These are phyloP conservation scores for Lepus oiostolus DNA, from an alignment of 2,797 vertebrate genomes.

Conservation along the genomic window DNA sequence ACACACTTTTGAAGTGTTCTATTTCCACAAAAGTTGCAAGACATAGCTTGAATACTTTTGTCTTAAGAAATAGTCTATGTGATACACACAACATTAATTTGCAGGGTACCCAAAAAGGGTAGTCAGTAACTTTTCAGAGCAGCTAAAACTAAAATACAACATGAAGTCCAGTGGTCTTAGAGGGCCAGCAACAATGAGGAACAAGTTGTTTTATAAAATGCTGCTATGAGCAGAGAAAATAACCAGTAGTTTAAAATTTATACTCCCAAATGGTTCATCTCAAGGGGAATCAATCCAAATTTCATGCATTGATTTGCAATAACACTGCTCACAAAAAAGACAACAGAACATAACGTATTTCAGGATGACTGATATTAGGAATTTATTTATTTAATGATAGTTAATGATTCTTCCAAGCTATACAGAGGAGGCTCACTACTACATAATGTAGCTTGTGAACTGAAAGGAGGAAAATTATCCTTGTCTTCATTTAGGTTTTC, in stretches of 20 bases:
- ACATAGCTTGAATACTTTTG: not conserved
- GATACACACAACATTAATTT: not conserved
- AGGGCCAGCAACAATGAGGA: not conserved
- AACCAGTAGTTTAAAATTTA: not conserved
- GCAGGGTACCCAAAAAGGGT: not conserved
- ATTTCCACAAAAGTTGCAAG: slow-evolving; percentile 54
- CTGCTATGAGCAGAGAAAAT: not conserved
- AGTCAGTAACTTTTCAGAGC: not conserved
- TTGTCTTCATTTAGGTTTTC: not conserved
- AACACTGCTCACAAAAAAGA: slow-evolving; percentile 44
- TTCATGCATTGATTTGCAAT: slow-evolving; percentile 3
- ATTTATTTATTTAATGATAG: slow-evolving; percentile 63
- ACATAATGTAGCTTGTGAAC: not conserved
- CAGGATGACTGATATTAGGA: slow-evolving; percentile 14
- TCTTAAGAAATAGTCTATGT: not conserved
- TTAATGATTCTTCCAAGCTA: slow-evolving; percentile 41
- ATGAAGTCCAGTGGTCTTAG: not conserved
- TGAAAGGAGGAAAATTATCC: not conserved
- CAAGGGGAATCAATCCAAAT: slow-evolving; percentile 51
- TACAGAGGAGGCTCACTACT: not conserved
- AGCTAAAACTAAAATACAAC: not conserved
- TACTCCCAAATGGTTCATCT: slow-evolving; percentile 51
- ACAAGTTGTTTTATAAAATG: slow-evolving; percentile 44
- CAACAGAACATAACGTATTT: not conserved
- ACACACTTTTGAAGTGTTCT: too few species aligned